These are phyloP conservation scores for Athetis lepigone DNA, from an alignment of 2,888 invertebrate species.

Conservation along the genomic window DNA sequence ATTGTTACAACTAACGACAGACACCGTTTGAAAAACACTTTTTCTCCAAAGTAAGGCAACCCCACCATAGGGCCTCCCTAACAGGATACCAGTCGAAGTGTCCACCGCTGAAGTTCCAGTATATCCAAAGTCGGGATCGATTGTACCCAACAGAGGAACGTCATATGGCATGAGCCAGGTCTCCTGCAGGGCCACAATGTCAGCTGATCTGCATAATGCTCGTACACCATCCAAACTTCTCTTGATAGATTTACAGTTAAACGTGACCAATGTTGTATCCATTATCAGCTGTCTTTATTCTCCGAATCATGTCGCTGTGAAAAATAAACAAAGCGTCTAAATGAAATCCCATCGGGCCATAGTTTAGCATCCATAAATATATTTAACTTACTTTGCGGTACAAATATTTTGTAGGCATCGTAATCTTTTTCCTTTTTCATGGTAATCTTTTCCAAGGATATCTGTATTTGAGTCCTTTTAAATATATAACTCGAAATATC, in stretches of 20 bases:
- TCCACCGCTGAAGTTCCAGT: not conserved
- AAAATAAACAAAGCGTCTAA: not conserved
- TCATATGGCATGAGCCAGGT: not conserved
- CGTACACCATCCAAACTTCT: not conserved
- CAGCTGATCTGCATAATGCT: not conserved
- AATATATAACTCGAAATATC: no score
- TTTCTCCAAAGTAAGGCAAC: not conserved
- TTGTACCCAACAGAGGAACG: not conserved
- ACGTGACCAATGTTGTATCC: not conserved
- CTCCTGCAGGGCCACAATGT: not conserved
- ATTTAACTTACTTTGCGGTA: no score
- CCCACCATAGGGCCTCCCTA: not conserved
- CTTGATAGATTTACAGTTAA: not conserved
- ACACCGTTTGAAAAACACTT: slow-evolving; percentile 2
- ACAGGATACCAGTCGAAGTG: slow-evolving; percentile 1
- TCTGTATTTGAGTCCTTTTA: not conserved
- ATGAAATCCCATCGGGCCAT: not conserved
- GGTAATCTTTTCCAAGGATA: not conserved
- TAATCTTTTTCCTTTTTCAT: no score
- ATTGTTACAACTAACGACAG: not conserved
- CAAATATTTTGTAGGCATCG: no score
- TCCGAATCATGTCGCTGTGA: not conserved
- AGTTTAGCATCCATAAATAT: not conserved
- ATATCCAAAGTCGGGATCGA: not conserved
- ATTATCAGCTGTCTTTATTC: not conserved